Percentiles rank a stretch among this genome's conserved stretches.
Conservation (phyloP, 2,113 vertebrate species). For the Euleptes europaea region DNA sequence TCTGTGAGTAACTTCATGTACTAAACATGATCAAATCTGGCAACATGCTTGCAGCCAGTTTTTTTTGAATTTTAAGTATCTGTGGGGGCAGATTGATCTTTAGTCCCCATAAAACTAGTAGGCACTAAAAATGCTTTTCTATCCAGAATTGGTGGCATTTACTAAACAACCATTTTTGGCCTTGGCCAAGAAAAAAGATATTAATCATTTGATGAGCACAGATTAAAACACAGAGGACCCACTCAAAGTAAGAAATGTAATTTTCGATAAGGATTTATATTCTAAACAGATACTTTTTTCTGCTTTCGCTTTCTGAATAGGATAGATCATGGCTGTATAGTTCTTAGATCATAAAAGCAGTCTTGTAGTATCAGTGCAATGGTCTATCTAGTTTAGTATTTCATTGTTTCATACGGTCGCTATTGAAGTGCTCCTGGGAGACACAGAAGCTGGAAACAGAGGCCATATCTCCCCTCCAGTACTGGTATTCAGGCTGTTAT, state of each 20-base stretch:
- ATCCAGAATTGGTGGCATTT: not conserved
- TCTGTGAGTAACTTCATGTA: conserved; percentile 55
- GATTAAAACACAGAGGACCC: not conserved
- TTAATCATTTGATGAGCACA: not conserved
- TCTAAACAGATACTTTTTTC: not conserved
- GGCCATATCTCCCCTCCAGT: no score
- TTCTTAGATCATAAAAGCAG: not conserved
- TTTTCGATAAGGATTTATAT: not conserved
- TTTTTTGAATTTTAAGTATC: conserved; percentile 46
- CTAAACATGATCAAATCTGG: conserved; percentile 57
- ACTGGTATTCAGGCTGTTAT: no score
- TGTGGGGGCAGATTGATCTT: conserved; percentile 34
- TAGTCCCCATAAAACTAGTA: conserved; percentile 33
- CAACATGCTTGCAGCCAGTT: conserved; percentile 62
- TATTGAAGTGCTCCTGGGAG: no score
- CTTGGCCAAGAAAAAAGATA: not conserved
- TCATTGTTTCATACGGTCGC: no score
- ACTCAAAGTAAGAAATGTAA: not conserved
- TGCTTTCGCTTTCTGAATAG: not conserved
- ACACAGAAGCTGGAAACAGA: no score
- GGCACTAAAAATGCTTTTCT: not conserved
- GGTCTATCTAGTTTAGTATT: no score
- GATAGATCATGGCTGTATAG: not conserved
- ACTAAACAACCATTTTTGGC: not conserved
- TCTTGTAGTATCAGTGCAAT: no score